Evolutionary conservation across 2,797 vertebrate species (phyloP).

Genomic region (Enteromius afrohamiltoni): DNA sequence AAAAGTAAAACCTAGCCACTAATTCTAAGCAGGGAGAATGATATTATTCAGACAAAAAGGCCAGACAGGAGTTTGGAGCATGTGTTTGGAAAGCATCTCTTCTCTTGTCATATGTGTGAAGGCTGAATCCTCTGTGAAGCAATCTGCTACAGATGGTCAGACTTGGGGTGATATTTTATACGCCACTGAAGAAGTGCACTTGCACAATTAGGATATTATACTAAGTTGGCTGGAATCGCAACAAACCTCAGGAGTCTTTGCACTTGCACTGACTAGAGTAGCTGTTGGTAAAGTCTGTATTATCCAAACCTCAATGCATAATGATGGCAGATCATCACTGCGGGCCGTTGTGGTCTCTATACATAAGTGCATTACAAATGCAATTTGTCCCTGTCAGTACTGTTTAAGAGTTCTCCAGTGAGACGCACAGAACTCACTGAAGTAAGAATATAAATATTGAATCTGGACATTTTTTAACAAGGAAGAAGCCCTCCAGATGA

Average conservation of each 20-base stretch:
- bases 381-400: conserved; percentile 56
- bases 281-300: conserved; percentile 50
- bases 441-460: conserved; percentile 44
- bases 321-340: conserved; percentile 40
- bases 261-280: conserved; percentile 52
- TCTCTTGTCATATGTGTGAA: conserved; percentile 50
- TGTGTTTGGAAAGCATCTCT: conserved; percentile 50
- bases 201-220: conserved; percentile 65
- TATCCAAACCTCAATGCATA: conserved; percentile 51
- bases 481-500: conserved; percentile 16
- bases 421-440: conserved; percentile 35
- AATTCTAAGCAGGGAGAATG: conserved; percentile 16
- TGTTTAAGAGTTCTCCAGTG: conserved; percentile 32
- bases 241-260: conserved; percentile 64
- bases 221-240: conserved; percentile 65
- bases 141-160: conserved; percentile 57
- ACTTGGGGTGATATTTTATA: conserved; percentile 57
- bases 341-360: conserved; percentile 32
- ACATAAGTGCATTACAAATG: conserved; percentile 45
- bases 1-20: not conserved
- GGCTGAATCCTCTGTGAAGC: conserved; percentile 42
- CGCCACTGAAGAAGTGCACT: conserved; percentile 43
- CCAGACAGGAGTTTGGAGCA: conserved; percentile 36
- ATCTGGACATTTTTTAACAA: conserved; percentile 39
- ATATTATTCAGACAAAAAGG: conserved; percentile 31